These are phyloP conservation scores for Oncorhynchus gorbuscha DNA, from an alignment of 2,113 vertebrate species.

Conservation along the genomic window DNA sequence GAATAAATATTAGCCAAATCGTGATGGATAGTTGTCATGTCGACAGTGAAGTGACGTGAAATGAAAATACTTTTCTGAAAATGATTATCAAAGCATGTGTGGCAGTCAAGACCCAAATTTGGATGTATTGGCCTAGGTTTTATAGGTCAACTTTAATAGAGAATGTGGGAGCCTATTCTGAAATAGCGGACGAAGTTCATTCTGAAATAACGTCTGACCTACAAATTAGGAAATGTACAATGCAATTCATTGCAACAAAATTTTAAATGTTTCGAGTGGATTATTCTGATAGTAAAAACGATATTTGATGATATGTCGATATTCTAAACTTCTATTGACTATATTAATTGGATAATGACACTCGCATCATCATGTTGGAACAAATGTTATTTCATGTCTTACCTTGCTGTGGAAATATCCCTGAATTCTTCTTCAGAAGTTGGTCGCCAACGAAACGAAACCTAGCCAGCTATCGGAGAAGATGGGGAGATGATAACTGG, in stretches of 20 bases:
- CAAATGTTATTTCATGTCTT: conserved; percentile 19
- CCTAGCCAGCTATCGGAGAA: not conserved
- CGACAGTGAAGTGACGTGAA: not conserved
- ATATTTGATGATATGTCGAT: no score
- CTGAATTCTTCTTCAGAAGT: not conserved
- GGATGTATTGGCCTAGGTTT: no score
- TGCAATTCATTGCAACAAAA: not conserved
- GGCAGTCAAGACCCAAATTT: no score
- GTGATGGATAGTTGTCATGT: not conserved
- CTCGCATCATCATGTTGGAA: no score
- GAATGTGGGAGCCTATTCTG: no score
- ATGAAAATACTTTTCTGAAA: not conserved
- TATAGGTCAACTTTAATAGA: no score
- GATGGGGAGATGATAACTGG: accelerated
- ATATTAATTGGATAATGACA: no score
- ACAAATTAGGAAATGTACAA: no score
- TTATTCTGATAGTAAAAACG: no score
- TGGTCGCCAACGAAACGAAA: not conserved
- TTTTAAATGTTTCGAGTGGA: not conserved
- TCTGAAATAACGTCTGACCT: no score
- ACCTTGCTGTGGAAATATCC: conserved; percentile 43
- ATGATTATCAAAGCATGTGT: not conserved
- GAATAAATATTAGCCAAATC: not conserved
- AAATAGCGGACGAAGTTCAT: no score
- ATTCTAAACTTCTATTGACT: no score